Evolutionary conservation across 2,888 invertebrate genomes (phyloP).

Genomic region (Tiliacea aurago): DNA sequence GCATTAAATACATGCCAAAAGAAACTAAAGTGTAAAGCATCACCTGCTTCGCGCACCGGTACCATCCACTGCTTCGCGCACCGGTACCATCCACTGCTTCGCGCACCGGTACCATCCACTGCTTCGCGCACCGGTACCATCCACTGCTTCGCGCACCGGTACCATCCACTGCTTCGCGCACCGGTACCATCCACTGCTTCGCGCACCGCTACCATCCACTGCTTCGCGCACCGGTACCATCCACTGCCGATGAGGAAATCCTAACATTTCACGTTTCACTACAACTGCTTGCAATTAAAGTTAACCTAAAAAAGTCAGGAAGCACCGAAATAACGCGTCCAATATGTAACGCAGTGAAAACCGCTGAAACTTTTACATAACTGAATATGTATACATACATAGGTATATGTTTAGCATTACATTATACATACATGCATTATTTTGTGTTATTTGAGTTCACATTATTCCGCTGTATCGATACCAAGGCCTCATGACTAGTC

Average conservation of each 20-base stretch:
- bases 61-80: too few relatives aligned
- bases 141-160: too few relatives aligned
- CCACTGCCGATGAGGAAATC: constrained; percentile 31
- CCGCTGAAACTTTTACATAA: constrained; percentile 42
- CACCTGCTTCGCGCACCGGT: too few relatives aligned
- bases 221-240: constrained; percentile 3
- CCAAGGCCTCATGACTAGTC: not conserved
- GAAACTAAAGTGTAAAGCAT: too few relatives aligned
- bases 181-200: too few relatives aligned
- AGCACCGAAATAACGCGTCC: constrained; percentile 54
- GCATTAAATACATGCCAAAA: too few relatives aligned
- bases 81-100: too few relatives aligned
- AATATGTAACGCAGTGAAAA: constrained; percentile 52
- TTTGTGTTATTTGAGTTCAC: not conserved
- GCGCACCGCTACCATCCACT: too few relatives aligned
- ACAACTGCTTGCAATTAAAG: constrained; percentile 51
- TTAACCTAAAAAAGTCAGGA: constrained; percentile 63
- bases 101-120: too few relatives aligned
- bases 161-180: too few relatives aligned
- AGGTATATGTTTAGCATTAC: not conserved
- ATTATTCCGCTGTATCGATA: not conserved
- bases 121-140: too few relatives aligned
- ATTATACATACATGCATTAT: not conserved
- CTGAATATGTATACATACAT: constrained; percentile 11
- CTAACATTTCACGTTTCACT: constrained; percentile 51